Evolutionary conservation across 2,113 vertebrate genomes (phyloP).

Genomic region (Prunella fulvescens): DNA sequence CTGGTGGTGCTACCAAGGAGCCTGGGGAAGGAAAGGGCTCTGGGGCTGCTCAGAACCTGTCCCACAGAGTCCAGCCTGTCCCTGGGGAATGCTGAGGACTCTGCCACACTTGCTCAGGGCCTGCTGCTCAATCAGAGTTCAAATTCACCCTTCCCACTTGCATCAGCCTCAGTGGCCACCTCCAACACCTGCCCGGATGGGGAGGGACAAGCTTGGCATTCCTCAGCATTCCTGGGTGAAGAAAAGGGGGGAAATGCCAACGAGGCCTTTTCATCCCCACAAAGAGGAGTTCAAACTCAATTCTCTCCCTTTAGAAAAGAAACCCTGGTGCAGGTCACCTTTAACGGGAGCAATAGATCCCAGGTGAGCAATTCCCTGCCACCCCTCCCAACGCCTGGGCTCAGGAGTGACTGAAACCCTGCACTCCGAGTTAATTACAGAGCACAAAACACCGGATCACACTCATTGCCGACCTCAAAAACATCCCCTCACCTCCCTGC

Average conservation of each 20-base stretch:
- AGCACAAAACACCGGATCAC: background rate
- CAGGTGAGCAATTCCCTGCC: background rate
- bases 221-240: background rate
- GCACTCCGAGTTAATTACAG: background rate
- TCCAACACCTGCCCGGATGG: background rate
- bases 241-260: background rate
- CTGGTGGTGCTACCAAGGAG: background rate
- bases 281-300: background rate
- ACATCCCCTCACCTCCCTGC: background rate
- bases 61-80: background rate
- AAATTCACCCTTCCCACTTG: background rate
- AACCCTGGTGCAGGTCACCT: background rate
- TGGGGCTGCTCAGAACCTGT: background rate
- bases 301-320: background rate
- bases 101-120: too few relatives aligned
- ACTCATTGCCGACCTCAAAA: background rate
- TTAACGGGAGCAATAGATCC: background rate
- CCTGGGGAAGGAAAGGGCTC: background rate
- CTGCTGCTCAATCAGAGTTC: rapidly evolving
- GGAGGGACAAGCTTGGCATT: background rate
- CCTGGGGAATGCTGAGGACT: background rate
- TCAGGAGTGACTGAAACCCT: background rate
- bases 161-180: background rate
- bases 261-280: background rate
- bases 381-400: background rate